phyloP scores from a whole-genome alignment of 2,113 vertebrate species.

The Pseudopipra pipra region DNA sequence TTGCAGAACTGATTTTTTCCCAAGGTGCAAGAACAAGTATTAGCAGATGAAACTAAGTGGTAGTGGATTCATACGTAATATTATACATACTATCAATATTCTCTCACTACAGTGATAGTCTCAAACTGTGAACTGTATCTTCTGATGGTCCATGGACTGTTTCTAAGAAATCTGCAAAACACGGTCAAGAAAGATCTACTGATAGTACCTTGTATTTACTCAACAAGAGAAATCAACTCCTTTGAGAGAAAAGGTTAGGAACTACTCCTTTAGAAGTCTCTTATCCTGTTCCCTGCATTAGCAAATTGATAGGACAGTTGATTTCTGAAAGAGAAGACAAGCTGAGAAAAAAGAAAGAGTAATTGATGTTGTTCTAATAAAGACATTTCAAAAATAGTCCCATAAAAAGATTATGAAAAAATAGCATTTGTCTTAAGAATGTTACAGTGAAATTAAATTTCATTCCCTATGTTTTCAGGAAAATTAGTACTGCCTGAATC shows the following conservation, averaged over 20 bases:
- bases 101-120: neutral
- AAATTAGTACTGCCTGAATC: neutral
- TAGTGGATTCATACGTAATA: neutral
- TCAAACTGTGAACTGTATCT: neutral
- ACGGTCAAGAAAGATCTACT: neutral
- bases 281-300: neutral
- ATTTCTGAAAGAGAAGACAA: neutral
- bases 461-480: neutral
- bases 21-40: neutral
- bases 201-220: neutral
- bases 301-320: neutral
- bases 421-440: neutral
- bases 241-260: neutral
- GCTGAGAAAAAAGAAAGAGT: neutral
- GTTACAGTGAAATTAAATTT: neutral
- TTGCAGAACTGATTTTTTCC: neutral
- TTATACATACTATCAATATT: neutral
- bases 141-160: neutral
- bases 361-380: neutral
- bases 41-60: neutral
- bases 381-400: neutral
- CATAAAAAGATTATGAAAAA: neutral
- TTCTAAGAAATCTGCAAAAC: neutral
- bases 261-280: neutral
- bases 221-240: neutral